Conservation (phyloP, 2,113 vertebrate genomes). For the Apodemus sylvaticus region DNA sequence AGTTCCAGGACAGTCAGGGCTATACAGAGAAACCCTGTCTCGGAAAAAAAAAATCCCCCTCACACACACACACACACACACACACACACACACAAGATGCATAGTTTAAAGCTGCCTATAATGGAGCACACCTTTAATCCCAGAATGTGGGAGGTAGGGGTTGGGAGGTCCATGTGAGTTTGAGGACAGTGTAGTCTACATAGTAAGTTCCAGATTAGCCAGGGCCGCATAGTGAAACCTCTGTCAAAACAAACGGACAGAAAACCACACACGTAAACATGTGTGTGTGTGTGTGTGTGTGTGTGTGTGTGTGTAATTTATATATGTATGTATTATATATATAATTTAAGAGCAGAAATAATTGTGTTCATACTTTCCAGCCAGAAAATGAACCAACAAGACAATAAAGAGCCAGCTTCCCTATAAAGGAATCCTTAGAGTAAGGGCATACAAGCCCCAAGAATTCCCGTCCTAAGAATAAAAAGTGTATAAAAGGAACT, state of each 20-base stretch:
- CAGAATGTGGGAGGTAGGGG: not conserved
- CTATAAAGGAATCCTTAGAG: not conserved
- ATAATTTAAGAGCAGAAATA: not conserved
- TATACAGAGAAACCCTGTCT: not conserved
- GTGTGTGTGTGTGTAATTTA: too few species aligned
- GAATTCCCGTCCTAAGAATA: not conserved
- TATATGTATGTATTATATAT: not conserved
- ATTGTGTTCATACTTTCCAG: constrained; percentile 12
- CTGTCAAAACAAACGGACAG: too few species aligned
- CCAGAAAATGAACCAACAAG: not conserved
- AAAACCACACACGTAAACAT: too few species aligned
- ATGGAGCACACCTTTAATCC: too few species aligned
- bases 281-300: too few species aligned
- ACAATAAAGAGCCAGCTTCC: not conserved
- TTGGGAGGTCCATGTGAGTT: not conserved
- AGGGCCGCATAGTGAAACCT: not conserved
- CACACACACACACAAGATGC: too few species aligned
- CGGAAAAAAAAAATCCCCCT: too few species aligned
- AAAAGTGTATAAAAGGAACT: not conserved
- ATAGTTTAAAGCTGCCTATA: too few species aligned
- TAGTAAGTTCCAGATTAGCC: not conserved
- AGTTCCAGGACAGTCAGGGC: not conserved
- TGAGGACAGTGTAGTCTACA: not conserved
- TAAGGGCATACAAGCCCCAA: not conserved
- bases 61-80: too few species aligned